These are phyloP conservation scores for Vulpes vulpes DNA, from an alignment of 2,113 vertebrate genomes.

Conservation along the genomic window DNA sequence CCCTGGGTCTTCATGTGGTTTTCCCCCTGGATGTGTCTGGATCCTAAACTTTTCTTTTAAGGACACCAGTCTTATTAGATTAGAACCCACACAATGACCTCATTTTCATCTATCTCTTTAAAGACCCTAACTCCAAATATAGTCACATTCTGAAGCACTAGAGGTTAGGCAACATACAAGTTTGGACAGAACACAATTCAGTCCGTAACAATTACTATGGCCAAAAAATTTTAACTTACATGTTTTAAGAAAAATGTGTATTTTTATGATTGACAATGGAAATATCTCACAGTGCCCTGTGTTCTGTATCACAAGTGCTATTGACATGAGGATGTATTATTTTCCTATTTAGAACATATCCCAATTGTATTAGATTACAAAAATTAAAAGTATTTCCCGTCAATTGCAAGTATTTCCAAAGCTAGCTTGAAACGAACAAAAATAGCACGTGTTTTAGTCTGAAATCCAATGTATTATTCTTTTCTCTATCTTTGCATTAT, in stretches of 20 bases:
- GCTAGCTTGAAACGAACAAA: neutral
- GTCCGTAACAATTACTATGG: neutral
- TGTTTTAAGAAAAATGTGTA: neutral
- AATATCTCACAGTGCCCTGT: neutral
- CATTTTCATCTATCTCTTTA: neutral
- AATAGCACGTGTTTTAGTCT: neutral
- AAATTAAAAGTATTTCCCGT: neutral
- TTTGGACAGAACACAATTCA: neutral
- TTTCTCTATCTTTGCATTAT: neutral
- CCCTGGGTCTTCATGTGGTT: neutral
- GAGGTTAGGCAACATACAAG: neutral
- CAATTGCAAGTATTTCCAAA: constrained; percentile 7
- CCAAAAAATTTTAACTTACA: neutral
- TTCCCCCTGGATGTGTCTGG: neutral
- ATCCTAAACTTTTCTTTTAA: neutral
- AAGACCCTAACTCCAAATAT: neutral
- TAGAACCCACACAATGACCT: neutral
- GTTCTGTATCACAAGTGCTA: neutral
- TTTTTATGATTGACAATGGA: constrained; percentile 11
- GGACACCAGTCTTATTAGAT: neutral
- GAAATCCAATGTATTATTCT: neutral
- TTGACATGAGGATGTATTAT: neutral
- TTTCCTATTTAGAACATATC: neutral
- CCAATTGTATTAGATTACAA: neutral
- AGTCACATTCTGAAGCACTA: neutral